phyloP scores from a whole-genome alignment of 2,888 invertebrate genomes.

The Camptogramma bilineatum region DNA sequence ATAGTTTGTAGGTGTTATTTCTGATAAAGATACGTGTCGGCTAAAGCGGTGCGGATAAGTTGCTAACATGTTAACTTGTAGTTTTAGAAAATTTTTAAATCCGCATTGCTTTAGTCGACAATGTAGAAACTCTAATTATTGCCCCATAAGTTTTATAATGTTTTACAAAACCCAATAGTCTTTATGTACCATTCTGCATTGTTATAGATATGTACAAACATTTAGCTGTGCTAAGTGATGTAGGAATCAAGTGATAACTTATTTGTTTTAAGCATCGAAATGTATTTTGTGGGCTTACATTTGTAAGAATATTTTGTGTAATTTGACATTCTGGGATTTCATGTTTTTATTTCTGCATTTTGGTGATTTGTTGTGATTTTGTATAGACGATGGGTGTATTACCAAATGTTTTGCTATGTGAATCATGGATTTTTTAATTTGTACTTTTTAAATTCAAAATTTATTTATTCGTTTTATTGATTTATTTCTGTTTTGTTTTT shows the following conservation, averaged over 20 bases:
- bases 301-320: slow-evolving; percentile 47
- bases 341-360: slow-evolving; percentile 30
- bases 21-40: slow-evolving; percentile 14
- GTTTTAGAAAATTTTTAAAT: slow-evolving; percentile 18
- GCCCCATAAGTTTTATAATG: slow-evolving; percentile 12
- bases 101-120: slow-evolving; percentile 8
- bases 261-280: slow-evolving; percentile 44
- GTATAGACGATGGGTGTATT: slow-evolving; percentile 31
- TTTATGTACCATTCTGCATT: slow-evolving; percentile 22
- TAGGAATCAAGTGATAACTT: slow-evolving; percentile 38
- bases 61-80: slow-evolving; percentile 6
- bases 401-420: slow-evolving; percentile 13
- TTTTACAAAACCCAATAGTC: slow-evolving; percentile 6
- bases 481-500: slow-evolving; percentile 15
- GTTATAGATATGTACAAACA: slow-evolving; percentile 39
- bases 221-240: slow-evolving; percentile 40
- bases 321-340: slow-evolving; percentile 43
- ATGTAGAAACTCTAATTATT: slow-evolving; percentile 1
- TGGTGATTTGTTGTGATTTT: slow-evolving; percentile 43
- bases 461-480: slow-evolving; percentile 15
- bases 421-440: slow-evolving; percentile 7
- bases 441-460: neutral
- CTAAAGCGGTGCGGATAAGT: slow-evolving; percentile 16
- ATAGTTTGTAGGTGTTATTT: slow-evolving; percentile 15
- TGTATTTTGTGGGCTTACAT: slow-evolving; percentile 56